Evolutionary conservation across 1,140 invertebrate genomes (phyloP), one percentile per base, ranked within the genome.

Genomic region (Leptopilina boulardi): DNA sequence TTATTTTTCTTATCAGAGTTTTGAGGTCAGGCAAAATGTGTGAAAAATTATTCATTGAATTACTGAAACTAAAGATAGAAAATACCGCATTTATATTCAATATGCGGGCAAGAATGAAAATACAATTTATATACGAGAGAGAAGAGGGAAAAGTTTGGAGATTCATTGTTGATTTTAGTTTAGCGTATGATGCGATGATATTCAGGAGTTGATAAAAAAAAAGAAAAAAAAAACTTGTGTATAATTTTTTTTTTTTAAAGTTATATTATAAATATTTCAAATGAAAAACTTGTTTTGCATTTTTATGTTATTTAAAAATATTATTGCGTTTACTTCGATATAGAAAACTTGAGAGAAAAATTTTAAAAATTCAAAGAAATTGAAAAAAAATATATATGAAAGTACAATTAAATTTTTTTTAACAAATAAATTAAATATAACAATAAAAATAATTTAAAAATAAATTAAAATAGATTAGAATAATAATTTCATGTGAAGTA

Each of bases 261-360:
- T 66, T 66, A 66, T 66, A 66, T 9, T 23, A 21, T 66, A 66
- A 66, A 66, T 66, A 66, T 15, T 66, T 11, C 11, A 15, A 51
- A n/a, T 15, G 4, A 23, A 66, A 66, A 26, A 66, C 56, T 21
- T 66, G 56, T 66, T 21, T 11, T 15, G 56, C 10, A 66, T 66
- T 66, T 30, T 3, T 26, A 9, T 26, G 15, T 51, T n/a, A n/a
- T n/a, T 47, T 44, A 44, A 10, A 44, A 44, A 56, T 18, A 59
- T 11, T 23, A 59, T 11, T 2, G 2, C 11, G 9, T 21, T n/a
- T n/a, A 11, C 23, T 66, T 26, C 13, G 10, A 15, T 30, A 30
- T 2, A 21, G 21, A 6, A 59, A 13, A 59, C 6, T 18, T 18
- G 51, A 23, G 51, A 23, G 8, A 56, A 19, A 19, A 2, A 11